phyloP scores from a whole-genome alignment of 2,888 invertebrate genomes.

The Andricus quercusramuli region DNA sequence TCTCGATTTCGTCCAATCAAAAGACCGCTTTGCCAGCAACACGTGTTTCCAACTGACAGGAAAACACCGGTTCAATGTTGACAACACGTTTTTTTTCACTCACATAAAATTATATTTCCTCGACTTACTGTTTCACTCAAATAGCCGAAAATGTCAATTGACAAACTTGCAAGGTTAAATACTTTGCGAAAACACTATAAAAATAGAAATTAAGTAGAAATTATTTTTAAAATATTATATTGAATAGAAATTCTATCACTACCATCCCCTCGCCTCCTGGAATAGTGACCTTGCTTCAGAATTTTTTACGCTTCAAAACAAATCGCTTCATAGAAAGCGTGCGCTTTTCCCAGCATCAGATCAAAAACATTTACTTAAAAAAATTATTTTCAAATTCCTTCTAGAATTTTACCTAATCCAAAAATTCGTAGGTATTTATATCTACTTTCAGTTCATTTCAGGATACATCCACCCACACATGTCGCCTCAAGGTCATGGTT shows the following conservation, averaged over 20 bases:
- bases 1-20: not conserved
- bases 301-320: not conserved
- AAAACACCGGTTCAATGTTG: not conserved
- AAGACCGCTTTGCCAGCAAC: not conserved
- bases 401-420: not conserved
- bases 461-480: not conserved
- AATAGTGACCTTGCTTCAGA: not conserved
- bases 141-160: not conserved
- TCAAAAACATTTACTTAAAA: no score
- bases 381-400: no score
- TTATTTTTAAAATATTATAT: no score
- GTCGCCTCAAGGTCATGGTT: slow-evolving; percentile 9
- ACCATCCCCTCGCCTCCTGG: no score
- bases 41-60: not conserved
- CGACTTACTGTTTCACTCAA: not conserved
- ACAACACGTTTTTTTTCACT: not conserved
- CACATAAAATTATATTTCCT: not conserved
- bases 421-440: not conserved
- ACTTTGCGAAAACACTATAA: not conserved
- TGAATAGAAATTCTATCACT: no score
- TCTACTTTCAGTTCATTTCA: not conserved
- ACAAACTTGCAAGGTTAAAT: not conserved
- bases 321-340: not conserved
- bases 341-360: not conserved
- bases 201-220: no score